A percentile compares a stretch with the other conserved stretches of the same genome.
Conservation (phyloP, 2,113 vertebrate genomes). For the Sapajus apella region DNA sequence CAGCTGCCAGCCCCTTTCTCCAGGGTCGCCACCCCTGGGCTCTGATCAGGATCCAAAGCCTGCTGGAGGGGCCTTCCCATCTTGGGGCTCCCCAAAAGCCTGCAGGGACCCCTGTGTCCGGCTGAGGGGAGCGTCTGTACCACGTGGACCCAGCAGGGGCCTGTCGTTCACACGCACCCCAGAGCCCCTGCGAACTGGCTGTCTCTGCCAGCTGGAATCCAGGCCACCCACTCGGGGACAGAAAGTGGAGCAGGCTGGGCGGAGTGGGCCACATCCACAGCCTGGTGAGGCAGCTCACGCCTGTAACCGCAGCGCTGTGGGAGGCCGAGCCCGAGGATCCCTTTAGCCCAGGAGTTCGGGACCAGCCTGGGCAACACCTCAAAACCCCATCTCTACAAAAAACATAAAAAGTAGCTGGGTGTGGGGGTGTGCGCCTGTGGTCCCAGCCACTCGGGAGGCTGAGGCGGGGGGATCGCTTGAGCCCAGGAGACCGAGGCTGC, state of each 20-base stretch:
- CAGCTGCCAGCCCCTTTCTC: not conserved
- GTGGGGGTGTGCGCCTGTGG: no score
- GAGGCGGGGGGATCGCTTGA: no score
- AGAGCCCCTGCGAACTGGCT: not conserved
- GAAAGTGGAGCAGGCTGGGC: conserved; percentile 12
- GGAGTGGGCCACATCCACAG: not conserved
- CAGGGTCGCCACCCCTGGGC: not conserved
- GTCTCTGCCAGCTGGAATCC: conserved; percentile 17
- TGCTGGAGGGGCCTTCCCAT: not conserved
- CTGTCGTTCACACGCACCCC: not conserved
- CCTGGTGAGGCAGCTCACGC: not conserved
- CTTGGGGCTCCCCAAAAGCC: not conserved
- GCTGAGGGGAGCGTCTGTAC: not conserved
- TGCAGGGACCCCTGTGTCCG: not conserved
- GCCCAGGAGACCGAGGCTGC: no score
- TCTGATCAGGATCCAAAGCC: not conserved
- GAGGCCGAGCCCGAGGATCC: no score
- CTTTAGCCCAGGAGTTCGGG: no score
- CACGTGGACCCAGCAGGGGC: not conserved
- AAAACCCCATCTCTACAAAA: no score
- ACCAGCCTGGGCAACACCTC: no score
- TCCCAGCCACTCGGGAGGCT: no score
- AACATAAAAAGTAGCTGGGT: no score
- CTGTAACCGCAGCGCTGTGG: no score
- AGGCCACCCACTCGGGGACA: conserved; percentile 22